Evolutionary conservation across 2,888 invertebrate genomes (phyloP).

Genomic region (Mimachlamys varia): DNA sequence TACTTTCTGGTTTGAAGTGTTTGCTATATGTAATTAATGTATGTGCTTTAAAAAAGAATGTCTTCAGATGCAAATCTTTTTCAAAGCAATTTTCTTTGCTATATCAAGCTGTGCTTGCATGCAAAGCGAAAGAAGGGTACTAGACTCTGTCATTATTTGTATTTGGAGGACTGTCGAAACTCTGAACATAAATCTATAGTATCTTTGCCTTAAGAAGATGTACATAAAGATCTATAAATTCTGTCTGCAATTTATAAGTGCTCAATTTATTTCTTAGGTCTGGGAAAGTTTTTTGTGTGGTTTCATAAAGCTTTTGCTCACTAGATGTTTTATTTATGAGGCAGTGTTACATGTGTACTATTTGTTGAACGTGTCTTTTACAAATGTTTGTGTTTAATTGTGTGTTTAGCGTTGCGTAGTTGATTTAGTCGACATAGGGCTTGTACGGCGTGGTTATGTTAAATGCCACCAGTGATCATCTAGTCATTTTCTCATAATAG

Average conservation of each 20-base stretch:
- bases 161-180: background rate
- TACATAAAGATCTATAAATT: background rate
- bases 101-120: background rate
- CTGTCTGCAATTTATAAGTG: constrained; percentile 1
- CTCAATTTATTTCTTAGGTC: background rate
- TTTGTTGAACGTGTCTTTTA: background rate
- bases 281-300: background rate
- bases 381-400: background rate
- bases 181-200: background rate
- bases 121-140: background rate
- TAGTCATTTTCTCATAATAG: constrained; percentile 5
- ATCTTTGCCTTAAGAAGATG: background rate
- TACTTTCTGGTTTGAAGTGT: background rate
- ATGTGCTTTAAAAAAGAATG: background rate
- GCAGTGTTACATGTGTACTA: background rate
- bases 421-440: background rate
- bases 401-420: background rate
- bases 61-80: background rate
- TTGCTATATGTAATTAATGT: background rate
- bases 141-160: background rate
- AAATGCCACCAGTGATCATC: background rate
- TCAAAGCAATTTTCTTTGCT: background rate
- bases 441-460: background rate
- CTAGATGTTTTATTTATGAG: background rate
- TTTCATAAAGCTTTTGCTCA: background rate